phyloP scores from a whole-genome alignment of 2,888 invertebrate species.

The Tortricodes alternella region DNA sequence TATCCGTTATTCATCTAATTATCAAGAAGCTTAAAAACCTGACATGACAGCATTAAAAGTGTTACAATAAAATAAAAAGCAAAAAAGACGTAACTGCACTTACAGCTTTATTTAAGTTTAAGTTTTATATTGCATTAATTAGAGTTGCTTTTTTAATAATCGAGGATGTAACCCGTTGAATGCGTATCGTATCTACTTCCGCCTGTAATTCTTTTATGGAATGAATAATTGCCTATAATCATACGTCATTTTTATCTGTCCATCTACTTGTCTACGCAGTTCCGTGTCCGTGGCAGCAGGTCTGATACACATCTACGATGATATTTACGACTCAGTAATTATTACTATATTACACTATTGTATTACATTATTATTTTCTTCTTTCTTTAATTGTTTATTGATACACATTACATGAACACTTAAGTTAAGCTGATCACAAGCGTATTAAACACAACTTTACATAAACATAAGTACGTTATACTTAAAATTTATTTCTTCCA shows the following conservation, averaged over 20 bases:
- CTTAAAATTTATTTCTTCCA: too few relatives aligned
- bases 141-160: conserved; percentile 14
- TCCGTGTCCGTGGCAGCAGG: conserved; percentile 9
- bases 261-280: conserved; percentile 43
- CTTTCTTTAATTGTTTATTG: background rate
- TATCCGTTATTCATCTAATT: conserved; percentile 38
- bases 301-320: conserved; percentile 44
- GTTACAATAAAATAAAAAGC: conserved; percentile 52
- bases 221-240: conserved; percentile 57
- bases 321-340: conserved; percentile 16
- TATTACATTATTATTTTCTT: background rate
- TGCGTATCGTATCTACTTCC: conserved; percentile 45
- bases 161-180: conserved; percentile 32
- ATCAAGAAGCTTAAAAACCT: conserved; percentile 43
- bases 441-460: background rate
- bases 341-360: conserved; percentile 8
- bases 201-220: conserved; percentile 41
- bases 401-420: background rate
- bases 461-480: too few relatives aligned
- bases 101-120: background rate
- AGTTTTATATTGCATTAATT: background rate
- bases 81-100: conserved; percentile 2
- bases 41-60: conserved; percentile 51
- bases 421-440: too few relatives aligned
- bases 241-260: conserved; percentile 50